Conservation (phyloP, 2,888 invertebrate genomes). For the Hypena proboscidalis region DNA sequence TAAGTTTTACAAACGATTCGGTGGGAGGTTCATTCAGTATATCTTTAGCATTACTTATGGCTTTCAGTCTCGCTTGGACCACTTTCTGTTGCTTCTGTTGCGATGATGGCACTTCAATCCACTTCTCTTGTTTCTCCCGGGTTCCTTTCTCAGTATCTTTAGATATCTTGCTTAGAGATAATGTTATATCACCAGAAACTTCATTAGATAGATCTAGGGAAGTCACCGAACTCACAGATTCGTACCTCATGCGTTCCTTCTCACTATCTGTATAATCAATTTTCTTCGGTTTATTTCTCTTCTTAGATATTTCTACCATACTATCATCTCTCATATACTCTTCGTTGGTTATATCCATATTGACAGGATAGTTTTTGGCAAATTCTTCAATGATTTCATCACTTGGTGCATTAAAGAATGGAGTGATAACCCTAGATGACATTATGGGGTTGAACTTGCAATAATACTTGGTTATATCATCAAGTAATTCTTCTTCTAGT, state of each 20-base stretch:
- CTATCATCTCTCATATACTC: slow-evolving; percentile 80
- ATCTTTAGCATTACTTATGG: slow-evolving; percentile 70
- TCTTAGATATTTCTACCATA: slow-evolving; percentile 61
- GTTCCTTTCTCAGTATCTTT: slow-evolving; percentile 60
- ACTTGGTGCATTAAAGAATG: slow-evolving; percentile 86
- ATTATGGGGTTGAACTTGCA: slow-evolving; percentile 85
- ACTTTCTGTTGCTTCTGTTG: slow-evolving; percentile 79
- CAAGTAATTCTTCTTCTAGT: slow-evolving; percentile 86
- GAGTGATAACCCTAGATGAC: slow-evolving; percentile 88
- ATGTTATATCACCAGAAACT: slow-evolving; percentile 67
- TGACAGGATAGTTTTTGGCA: slow-evolving; percentile 69
- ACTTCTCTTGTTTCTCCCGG: slow-evolving; percentile 64
- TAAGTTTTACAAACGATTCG: slow-evolving; percentile 71
- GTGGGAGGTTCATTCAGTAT: slow-evolving; percentile 65
- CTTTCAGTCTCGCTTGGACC: slow-evolving; percentile 78
- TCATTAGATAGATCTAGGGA: slow-evolving; percentile 74
- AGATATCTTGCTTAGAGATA: slow-evolving; percentile 67
- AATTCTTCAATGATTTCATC: slow-evolving; percentile 84
- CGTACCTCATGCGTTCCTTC: slow-evolving; percentile 72
- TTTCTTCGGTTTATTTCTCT: slow-evolving; percentile 76
- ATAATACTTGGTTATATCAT: slow-evolving; percentile 89
- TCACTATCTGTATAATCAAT: slow-evolving; percentile 78
- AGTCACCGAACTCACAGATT: slow-evolving; percentile 72
- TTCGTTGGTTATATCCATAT: slow-evolving; percentile 77
- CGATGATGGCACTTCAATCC: slow-evolving; percentile 76